phyloP scores from a whole-genome alignment of 2,797 vertebrate species.

The Rhynchonycteris naso region DNA sequence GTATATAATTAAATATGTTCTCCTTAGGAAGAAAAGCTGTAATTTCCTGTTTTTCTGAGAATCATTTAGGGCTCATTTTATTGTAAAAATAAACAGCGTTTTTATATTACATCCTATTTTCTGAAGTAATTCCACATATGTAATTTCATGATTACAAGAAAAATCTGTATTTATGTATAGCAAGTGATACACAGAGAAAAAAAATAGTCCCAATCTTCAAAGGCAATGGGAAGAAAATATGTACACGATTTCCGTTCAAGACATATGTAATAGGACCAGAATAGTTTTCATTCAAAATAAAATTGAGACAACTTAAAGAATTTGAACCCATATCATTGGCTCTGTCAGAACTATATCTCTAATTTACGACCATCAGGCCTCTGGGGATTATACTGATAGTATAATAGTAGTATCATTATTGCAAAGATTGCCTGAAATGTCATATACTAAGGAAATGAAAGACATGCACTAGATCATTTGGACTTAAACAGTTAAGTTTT shows the following conservation, averaged over 20 bases:
- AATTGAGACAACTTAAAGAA: slow-evolving; percentile 25
- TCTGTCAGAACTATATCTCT: not conserved
- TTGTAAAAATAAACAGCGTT: slow-evolving; percentile 13
- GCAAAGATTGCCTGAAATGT: slow-evolving; percentile 21
- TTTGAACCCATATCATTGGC: not conserved
- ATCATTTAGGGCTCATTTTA: slow-evolving; percentile 31
- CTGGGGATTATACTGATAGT: not conserved
- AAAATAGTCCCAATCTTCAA: not conserved
- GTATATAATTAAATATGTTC: slow-evolving; percentile 37
- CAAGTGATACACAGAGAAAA: not conserved
- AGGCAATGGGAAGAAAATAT: slow-evolving; percentile 6
- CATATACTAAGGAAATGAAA: slow-evolving; percentile 21
- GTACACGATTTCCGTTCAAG: not conserved
- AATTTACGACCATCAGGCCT: not conserved
- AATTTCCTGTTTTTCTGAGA: slow-evolving; percentile 1
- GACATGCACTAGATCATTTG: not conserved
- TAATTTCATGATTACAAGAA: slow-evolving; percentile 22
- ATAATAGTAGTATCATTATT: not conserved
- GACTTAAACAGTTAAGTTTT: slow-evolving; percentile 14
- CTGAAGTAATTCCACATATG: not conserved
- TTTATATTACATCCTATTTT: slow-evolving; percentile 48
- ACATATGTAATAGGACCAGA: slow-evolving; percentile 1
- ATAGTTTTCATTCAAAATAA: slow-evolving; percentile 15
- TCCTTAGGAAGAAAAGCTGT: not conserved
- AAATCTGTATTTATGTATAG: not conserved